phyloP scores from a whole-genome alignment of 1,140 invertebrate genomes.

The Drosophila bifasciata region DNA sequence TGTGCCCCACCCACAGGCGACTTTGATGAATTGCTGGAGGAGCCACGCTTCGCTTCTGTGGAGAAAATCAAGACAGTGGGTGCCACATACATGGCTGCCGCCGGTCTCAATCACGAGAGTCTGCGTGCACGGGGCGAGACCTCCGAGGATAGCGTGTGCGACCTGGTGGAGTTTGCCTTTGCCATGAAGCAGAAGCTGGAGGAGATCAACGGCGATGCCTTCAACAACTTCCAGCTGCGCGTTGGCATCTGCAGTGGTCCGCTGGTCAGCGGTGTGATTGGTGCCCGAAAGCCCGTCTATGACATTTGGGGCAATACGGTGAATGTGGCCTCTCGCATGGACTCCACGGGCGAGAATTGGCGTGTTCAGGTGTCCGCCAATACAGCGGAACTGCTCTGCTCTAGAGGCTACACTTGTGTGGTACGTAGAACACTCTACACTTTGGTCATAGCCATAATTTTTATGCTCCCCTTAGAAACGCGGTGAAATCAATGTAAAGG shows the following conservation, averaged over 20 bases:
- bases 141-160: slow-evolving; percentile 91
- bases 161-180: slow-evolving; percentile 96
- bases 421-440: slow-evolving; percentile 38
- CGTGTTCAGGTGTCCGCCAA: slow-evolving; percentile 94
- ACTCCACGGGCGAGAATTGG: slow-evolving; percentile 94
- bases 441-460: not conserved
- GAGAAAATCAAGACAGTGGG: slow-evolving; percentile 99
- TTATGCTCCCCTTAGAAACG: slow-evolving; percentile 86
- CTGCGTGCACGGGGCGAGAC: slow-evolving; percentile 85
- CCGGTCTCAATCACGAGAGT: slow-evolving; percentile 94
- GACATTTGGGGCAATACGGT: slow-evolving; percentile 99
- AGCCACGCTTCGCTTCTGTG: slow-evolving; percentile 94
- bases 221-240: slow-evolving; percentile 97
- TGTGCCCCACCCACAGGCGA: slow-evolving; percentile 84
- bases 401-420: slow-evolving; percentile 80
- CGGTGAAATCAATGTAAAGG: slow-evolving; percentile 95
- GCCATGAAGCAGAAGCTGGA: slow-evolving; percentile 95
- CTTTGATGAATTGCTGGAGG: slow-evolving; percentile 96
- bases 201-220: slow-evolving; percentile 97
- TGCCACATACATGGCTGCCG: slow-evolving; percentile 98
- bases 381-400: slow-evolving; percentile 87
- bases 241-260: slow-evolving; percentile 97
- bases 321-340: slow-evolving; percentile 97
- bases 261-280: slow-evolving; percentile 98
- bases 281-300: slow-evolving; percentile 98